Evolutionary conservation across 2,888 invertebrate genomes (phyloP).

Genomic region (Hypolimnas misippus): DNA sequence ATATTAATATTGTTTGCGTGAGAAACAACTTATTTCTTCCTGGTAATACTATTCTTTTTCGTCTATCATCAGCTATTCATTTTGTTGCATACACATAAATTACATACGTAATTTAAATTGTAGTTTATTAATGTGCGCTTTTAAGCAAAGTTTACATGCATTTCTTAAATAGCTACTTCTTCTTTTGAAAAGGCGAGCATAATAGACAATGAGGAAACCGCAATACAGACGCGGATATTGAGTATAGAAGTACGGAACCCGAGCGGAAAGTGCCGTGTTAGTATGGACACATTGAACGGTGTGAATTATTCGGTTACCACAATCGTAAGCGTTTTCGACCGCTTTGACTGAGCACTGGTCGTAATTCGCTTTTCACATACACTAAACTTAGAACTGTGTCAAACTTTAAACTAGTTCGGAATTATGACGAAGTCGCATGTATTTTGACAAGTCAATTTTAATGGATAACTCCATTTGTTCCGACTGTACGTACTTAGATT

Average conservation of each 20-base stretch:
- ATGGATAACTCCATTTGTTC: background rate
- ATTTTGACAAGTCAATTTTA: constrained; percentile 11
- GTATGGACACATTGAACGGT: constrained; percentile 31
- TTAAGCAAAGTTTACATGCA: background rate
- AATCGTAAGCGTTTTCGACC: constrained; percentile 27
- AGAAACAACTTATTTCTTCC: too few species aligned
- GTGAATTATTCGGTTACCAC: constrained; percentile 37
- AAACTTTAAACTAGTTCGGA: background rate
- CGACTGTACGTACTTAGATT: constrained; percentile 11
- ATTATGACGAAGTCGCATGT: background rate
- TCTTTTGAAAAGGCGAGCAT: constrained; percentile 8
- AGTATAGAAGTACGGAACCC: constrained; percentile 29
- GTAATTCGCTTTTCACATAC: constrained; percentile 9
- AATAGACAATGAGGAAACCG: constrained; percentile 29
- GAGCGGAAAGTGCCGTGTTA: constrained; percentile 34
- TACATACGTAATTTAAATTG: background rate
- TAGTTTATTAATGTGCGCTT: background rate
- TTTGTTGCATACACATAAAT: background rate
- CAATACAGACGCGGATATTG: constrained; percentile 35
- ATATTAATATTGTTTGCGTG: too few species aligned
- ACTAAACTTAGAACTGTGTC: constrained; percentile 6
- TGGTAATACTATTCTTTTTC: too few species aligned
- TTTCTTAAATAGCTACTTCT: background rate
- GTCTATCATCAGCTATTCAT: too few species aligned
- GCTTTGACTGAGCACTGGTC: constrained; percentile 7